Evolutionary conservation across 2,888 invertebrate genomes (phyloP).

Genomic region (Scaptomyza parva): DNA sequence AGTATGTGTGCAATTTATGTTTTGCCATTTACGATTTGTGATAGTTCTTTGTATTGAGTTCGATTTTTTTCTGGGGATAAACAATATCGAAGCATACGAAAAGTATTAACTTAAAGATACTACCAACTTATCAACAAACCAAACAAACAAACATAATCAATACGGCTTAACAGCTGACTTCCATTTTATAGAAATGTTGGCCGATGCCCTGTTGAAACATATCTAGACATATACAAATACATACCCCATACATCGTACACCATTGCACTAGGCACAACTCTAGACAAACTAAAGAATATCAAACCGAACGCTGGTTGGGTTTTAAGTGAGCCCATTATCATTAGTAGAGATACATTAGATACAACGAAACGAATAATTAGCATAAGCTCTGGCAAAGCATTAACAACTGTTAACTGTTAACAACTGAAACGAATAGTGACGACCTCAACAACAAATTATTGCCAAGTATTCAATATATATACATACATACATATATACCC

Average conservation of each 20-base stretch:
- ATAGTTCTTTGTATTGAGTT: constrained; percentile 50
- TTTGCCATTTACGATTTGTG: constrained; percentile 62
- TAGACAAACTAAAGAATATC: constrained; percentile 23
- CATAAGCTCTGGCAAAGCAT: constrained; percentile 24
- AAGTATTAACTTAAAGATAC: constrained; percentile 27
- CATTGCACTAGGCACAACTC: constrained; percentile 43
- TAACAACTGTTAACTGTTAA: constrained; percentile 19
- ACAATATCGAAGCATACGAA: constrained; percentile 53
- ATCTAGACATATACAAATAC: constrained; percentile 41
- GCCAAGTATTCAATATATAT: constrained; percentile 49
- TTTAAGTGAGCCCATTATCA: constrained; percentile 6
- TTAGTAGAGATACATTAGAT: constrained; percentile 31
- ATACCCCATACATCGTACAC: constrained; percentile 15
- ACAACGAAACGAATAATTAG: constrained; percentile 50
- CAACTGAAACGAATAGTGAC: constrained; percentile 11
- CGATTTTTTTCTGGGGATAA: constrained; percentile 7
- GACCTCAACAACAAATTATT: constrained; percentile 43
- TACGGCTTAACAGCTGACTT: constrained; percentile 61
- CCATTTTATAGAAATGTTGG: constrained; percentile 65
- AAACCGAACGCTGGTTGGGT: constrained; percentile 34
- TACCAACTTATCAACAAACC: constrained; percentile 34
- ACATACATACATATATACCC: constrained; percentile 44
- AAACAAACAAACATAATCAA: constrained; percentile 59
- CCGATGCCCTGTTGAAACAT: constrained; percentile 57
- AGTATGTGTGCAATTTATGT: constrained; percentile 36